A percentile compares a stretch with the other conserved stretches of the same genome.
Evolutionary conservation across 2,888 invertebrate species (phyloP).

Genomic region (Cerastis rubricosa): DNA sequence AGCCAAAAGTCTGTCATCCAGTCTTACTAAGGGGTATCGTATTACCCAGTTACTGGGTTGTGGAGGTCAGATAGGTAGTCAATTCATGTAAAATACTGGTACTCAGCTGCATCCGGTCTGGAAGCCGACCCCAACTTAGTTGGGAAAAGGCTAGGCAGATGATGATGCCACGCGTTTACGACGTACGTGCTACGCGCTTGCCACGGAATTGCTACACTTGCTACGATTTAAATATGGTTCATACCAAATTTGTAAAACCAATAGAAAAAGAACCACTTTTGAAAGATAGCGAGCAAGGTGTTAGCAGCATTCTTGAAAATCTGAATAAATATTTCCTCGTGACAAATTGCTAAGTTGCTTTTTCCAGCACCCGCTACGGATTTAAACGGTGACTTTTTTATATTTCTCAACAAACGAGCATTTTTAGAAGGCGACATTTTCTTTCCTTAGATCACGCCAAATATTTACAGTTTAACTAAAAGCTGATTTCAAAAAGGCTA

Average conservation of each 20-base stretch:
- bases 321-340: not conserved
- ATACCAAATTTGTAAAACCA: not conserved
- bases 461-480: conserved; percentile 26
- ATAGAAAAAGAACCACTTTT: not conserved
- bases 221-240: not conserved
- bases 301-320: not conserved
- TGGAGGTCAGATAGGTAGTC: no score
- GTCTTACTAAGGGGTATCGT: no score
- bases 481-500: conserved; percentile 24
- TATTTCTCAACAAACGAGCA: not conserved
- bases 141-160: no score
- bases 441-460: conserved; percentile 2
- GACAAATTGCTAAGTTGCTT: not conserved
- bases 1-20: no score
- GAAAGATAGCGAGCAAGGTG: not conserved
- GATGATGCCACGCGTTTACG: no score
- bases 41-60: no score
- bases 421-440: not conserved
- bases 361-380: conserved; percentile 1
- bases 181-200: not conserved
- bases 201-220: not conserved
- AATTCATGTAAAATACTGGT: no score
- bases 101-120: no score
- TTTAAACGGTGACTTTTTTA: not conserved
- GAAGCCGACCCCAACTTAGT: no score